These are phyloP conservation scores for Phalacrocorax brasilianus DNA, from an alignment of 2,113 vertebrate species.

Conservation along the genomic window DNA sequence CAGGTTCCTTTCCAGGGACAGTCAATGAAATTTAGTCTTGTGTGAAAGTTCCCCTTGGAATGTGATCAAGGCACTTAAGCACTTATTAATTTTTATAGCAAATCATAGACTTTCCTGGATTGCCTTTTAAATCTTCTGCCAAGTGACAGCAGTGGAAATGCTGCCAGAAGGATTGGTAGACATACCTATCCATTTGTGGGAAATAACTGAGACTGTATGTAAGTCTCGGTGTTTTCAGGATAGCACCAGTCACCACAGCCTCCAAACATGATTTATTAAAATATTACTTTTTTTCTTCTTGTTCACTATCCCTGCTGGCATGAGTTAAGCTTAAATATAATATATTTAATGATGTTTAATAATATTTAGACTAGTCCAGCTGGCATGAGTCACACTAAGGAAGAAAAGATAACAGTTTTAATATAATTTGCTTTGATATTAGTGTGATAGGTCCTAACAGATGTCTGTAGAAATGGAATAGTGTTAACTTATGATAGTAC, in stretches of 20 bases:
- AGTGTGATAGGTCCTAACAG: background rate
- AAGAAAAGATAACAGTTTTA: background rate
- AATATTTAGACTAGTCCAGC: constrained; percentile 61
- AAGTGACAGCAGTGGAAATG: background rate
- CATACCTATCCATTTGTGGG: background rate
- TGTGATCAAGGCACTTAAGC: background rate
- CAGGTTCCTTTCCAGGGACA: background rate
- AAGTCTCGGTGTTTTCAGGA: background rate
- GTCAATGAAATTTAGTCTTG: background rate
- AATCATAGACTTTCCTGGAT: background rate
- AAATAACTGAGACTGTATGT: background rate
- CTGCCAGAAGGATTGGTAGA: background rate
- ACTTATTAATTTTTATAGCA: background rate
- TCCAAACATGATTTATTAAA: background rate
- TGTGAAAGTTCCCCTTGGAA: background rate
- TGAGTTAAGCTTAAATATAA: background rate
- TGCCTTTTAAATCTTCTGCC: background rate
- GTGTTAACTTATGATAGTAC: background rate
- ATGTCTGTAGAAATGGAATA: background rate
- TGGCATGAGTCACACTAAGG: constrained; percentile 19
- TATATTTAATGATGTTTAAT: constrained; percentile 46
- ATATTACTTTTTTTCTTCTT: background rate
- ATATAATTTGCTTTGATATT: background rate
- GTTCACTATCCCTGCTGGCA: constrained; percentile 3
- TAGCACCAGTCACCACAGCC: background rate